Base-by-base conservation (phyloP, 2,113 vertebrate genomes). In the Dromaius novaehollandiae region DNA sequence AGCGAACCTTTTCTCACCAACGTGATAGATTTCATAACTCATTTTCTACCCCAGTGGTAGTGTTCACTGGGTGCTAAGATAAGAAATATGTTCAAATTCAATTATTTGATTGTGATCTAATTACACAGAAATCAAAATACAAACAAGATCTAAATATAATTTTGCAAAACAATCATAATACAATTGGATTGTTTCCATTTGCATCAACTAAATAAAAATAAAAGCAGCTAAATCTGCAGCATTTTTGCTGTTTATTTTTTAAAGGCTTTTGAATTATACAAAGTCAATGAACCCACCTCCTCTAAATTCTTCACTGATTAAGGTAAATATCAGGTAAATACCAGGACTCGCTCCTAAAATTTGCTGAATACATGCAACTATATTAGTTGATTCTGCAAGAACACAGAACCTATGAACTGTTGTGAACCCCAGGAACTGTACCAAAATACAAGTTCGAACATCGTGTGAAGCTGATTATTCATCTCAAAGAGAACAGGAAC, bases 91-190 rank as follows among this genome's bases (percentile, higher is more conserved):
- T 84, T 75, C 53, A 56, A 75, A 95, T 88, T 81, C 70, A 94
- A 93, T 94, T 92, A 95, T 94, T 93, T 95, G 84, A 95, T 93
- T 84, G 88, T 88, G 24, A 88, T 94, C 81, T 95, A 93, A 96
- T 95, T 95, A 90, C 20, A 82, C 11, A 88, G 64, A 91, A 44
- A 63, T 28, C 76, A 96, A 94, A 84, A 95, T 58, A 60, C 36
- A 89, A 92, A 88, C 26, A 80, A 88, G 18, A 82, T 81, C 60
- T 70, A 86, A 95, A 84, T 34, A 89, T 40, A 94, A 76, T 83
- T 94, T 95, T 86, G 11, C 4, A 84, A 90, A 93, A 66, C 19
- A 86, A 51, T 93, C 28, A 65, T 80, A 79, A 56, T 38, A 24
- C 21, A 28, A 42, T 60, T 30, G 4, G 14, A 42, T 66, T 70